Percentiles rank a stretch among this genome's conserved stretches.
phyloP scores from a whole-genome alignment of 2,888 invertebrate species.

The Cryptosula pallasiana region DNA sequence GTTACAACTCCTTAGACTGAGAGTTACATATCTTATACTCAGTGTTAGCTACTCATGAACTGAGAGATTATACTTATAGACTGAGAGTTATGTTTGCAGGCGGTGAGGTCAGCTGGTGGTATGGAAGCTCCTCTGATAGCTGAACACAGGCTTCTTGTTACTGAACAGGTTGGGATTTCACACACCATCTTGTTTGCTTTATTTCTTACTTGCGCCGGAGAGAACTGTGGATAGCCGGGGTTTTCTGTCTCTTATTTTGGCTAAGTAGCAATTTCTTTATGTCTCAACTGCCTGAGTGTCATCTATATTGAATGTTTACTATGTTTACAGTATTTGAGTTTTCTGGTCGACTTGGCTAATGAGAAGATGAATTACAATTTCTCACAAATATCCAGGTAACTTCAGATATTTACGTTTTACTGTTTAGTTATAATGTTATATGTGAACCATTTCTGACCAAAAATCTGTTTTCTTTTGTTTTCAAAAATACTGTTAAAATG shows the following conservation, averaged over 20 bases:
- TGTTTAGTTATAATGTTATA: too few species aligned
- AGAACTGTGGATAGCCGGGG: too few species aligned
- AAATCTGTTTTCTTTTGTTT: too few species aligned
- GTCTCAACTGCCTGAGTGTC: not conserved
- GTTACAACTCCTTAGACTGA: too few species aligned
- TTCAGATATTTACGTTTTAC: too few species aligned
- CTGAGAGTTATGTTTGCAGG: constrained; percentile 47
- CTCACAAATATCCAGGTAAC: constrained; percentile 3
- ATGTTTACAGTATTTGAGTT: constrained; percentile 47
- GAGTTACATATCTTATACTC: not conserved
- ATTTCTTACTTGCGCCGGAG: too few species aligned
- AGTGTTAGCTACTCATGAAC: too few species aligned
- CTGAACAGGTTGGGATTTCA: constrained; percentile 40
- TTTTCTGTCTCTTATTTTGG: not conserved
- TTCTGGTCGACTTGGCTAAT: constrained; percentile 44
- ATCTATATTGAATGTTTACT: constrained; percentile 25
- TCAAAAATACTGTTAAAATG: too few species aligned
- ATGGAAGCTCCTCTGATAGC: constrained; percentile 55
- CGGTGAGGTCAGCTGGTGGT: constrained; percentile 54
- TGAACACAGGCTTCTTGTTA: constrained; percentile 49
- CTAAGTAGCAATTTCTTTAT: not conserved
- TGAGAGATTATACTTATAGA: too few species aligned
- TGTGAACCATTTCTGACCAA: too few species aligned
- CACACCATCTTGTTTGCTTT: not conserved
- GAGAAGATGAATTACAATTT: constrained; percentile 41